A percentile compares a stretch with the other conserved stretches of the same genome.
These are phyloP conservation scores for Argyresthia albistria DNA, from an alignment of 2,888 invertebrate species.

Conservation along the genomic window DNA sequence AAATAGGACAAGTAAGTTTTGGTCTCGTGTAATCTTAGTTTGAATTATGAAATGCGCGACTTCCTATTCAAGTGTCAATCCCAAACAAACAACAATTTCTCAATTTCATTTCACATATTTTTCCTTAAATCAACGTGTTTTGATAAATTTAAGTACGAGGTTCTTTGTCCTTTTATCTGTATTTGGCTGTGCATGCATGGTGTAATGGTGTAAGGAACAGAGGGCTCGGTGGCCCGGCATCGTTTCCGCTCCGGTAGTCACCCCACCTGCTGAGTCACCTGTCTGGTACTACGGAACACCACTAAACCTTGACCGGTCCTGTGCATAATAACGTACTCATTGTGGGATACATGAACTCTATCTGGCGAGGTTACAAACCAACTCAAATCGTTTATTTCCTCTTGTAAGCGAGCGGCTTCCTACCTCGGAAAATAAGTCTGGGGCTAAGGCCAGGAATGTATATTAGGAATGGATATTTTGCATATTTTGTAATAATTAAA, in stretches of 20 bases:
- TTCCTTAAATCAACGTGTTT: too few relatives aligned
- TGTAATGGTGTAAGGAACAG: background rate
- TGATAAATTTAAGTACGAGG: background rate
- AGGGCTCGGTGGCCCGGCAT: constrained; percentile 17
- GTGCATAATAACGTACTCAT: background rate
- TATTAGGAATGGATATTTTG: too few relatives aligned
- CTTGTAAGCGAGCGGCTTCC: too few relatives aligned
- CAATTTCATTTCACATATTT: too few relatives aligned
- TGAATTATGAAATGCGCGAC: too few relatives aligned
- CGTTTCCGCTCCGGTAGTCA: constrained; percentile 48
- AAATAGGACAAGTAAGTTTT: background rate
- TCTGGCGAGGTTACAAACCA: background rate
- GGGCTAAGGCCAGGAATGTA: too few relatives aligned
- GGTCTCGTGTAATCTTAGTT: too few relatives aligned
- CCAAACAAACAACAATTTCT: too few relatives aligned
- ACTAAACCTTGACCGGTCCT: constrained; percentile 14
- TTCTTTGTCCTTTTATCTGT: background rate
- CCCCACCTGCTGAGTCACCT: constrained; percentile 70
- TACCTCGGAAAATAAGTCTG: too few relatives aligned
- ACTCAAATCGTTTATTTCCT: background rate
- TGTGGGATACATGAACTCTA: too few relatives aligned
- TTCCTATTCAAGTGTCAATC: too few relatives aligned
- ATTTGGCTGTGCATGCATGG: background rate
- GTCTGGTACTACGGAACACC: constrained; percentile 27
- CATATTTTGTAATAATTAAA: too few relatives aligned